phyloP scores from a whole-genome alignment of 2,888 invertebrate species.

The Caenorhabditis wallacei region DNA sequence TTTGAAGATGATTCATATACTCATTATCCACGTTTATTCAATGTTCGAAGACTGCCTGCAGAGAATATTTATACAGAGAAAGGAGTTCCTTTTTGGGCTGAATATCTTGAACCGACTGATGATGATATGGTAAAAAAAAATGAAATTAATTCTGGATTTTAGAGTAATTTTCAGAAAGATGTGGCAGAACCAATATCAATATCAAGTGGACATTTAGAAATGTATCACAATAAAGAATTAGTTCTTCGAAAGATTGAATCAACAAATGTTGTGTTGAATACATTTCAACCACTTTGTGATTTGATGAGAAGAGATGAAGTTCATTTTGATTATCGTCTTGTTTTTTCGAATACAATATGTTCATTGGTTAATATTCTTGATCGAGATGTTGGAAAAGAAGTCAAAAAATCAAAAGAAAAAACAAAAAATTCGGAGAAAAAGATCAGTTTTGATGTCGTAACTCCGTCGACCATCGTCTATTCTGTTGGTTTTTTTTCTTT shows the following conservation, averaged over 20 bases:
- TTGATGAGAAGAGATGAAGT: not conserved
- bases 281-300: not conserved
- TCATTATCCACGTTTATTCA: not conserved
- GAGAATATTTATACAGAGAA: not conserved
- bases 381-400: not conserved
- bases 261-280: not conserved
- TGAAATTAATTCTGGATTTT: not conserved
- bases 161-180: not conserved
- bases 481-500: not conserved
- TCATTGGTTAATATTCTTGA: not conserved
- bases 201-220: not conserved
- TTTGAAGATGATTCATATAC: slow-evolving; percentile 15
- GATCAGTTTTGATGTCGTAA: not conserved
- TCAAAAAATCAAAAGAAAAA: not conserved
- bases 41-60: slow-evolving; percentile 1
- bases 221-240: not conserved
- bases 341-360: slow-evolving; percentile 20
- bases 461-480: not conserved
- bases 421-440: not conserved
- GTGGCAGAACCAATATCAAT: slow-evolving; percentile 1
- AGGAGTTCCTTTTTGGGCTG: slow-evolving; percentile 14
- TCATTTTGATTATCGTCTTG: slow-evolving; percentile 1
- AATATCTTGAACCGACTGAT: slow-evolving; percentile 7
- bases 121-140: slow-evolving; percentile 14
- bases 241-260: not conserved